phyloP scores from a whole-genome alignment of 2,888 invertebrate genomes.

The Diplazon laetatorius region DNA sequence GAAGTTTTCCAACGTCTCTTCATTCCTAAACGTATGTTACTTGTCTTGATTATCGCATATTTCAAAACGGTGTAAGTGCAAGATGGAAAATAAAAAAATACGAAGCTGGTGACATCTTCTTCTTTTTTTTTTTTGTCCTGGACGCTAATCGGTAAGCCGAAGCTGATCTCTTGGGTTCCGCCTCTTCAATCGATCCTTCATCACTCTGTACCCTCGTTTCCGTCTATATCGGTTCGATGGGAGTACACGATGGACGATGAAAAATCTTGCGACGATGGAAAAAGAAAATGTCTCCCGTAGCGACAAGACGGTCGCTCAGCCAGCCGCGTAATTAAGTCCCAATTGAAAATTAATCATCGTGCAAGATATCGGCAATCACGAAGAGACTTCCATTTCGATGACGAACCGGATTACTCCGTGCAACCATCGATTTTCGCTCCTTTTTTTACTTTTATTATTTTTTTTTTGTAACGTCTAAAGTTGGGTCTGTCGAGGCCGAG shows the following conservation, averaged over 20 bases:
- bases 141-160: conserved; percentile 59
- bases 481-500: background rate
- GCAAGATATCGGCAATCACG: conserved; percentile 71
- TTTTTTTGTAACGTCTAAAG: background rate
- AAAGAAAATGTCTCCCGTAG: conserved; percentile 11
- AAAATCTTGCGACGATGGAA: background rate
- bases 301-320: conserved; percentile 71
- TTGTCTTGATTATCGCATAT: conserved; percentile 51
- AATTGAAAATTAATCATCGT: conserved; percentile 79
- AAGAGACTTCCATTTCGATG: conserved; percentile 53
- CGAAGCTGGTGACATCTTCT: conserved; percentile 63
- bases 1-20: too few species aligned
- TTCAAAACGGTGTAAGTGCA: conserved; percentile 54
- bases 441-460: too few species aligned
- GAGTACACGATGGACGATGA: conserved; percentile 4
- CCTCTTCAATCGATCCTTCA: conserved; percentile 40
- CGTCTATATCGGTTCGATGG: conserved; percentile 3
- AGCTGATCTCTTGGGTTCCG: conserved; percentile 53
- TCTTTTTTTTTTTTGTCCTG: conserved; percentile 52
- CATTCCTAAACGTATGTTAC: background rate
- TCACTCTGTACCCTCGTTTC: conserved; percentile 28
- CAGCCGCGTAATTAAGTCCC: conserved; percentile 76
- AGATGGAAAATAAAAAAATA: background rate
- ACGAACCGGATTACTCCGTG: conserved; percentile 18
- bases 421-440: background rate